Evolutionary conservation across 2,888 invertebrate genomes (phyloP), one percentile per base, ranked within the genome.

Genomic region (Bimastos eiseni): DNA sequence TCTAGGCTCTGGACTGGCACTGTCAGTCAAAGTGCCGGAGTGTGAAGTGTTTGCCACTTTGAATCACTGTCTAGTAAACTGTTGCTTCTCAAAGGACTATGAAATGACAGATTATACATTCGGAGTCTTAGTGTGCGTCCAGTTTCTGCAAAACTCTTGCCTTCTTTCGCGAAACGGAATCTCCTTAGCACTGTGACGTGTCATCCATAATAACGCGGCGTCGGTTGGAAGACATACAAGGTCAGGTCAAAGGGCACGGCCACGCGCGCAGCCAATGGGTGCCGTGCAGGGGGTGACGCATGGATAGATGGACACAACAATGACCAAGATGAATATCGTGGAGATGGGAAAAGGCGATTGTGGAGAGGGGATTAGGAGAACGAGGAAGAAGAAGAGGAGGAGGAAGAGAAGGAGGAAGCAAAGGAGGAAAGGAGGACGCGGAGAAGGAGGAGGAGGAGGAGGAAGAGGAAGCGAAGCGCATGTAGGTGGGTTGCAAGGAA

Each of bases 181-280:
- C 70, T 6, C 11, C 70, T 70, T n/a, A 70, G 13, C 70, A 5
- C n/a, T 70, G 70, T 8, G 70, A n/a, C 70, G 30, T 8, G 70
- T 13, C 70, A n/a, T 70, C 70, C 70, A 70, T 70, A n/a, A 70
- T n/a, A n/a, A n/a, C 49, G 49, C 49, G 49, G 49, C 49, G 41
- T 17, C 49, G 49, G 21, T 21, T 24, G 24, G 11, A n/a, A 70
- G 70, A 70, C 70, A 70, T 49, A 49, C 30, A 8, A 70, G 70
- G 70, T 70, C 70, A 70, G 70, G 70, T 70, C 70, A 70, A 70
- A 70, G 70, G 70, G 70, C 70, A 70, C n/a, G 70, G 70, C n/a
- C 70, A 70, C 0, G 70, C 70, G n/a, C 30, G 30, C 70, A 70
- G 70, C 70, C 70, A 70, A 70, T 70, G 13, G n/a, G 70, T 1